Conservation (phyloP, 2,113 vertebrate genomes). For the Xiphophorus hellerii region DNA sequence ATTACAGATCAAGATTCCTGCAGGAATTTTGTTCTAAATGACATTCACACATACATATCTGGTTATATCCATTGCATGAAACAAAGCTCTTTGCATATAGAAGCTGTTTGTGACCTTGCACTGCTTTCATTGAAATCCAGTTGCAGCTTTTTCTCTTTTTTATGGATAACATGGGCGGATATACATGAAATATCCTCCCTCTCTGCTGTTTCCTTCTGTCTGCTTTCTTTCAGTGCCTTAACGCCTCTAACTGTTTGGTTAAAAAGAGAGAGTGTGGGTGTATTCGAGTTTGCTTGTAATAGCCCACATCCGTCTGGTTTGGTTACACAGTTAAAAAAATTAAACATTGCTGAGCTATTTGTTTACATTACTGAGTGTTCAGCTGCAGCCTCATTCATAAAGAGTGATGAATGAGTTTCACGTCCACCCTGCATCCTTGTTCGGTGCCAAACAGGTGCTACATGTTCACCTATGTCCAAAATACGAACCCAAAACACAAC, state of each 20-base stretch:
- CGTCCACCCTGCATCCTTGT: conserved; percentile 12
- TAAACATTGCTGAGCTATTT: conserved; percentile 28
- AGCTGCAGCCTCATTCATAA: conserved; percentile 55
- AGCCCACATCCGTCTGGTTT: background rate
- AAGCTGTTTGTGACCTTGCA: conserved; percentile 50
- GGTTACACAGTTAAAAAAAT: conserved; percentile 7
- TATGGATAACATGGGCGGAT: background rate
- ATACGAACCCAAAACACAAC: background rate
- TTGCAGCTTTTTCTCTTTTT: background rate
- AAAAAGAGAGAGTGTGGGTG: conserved; percentile 1
- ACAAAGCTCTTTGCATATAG: background rate
- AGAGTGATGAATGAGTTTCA: conserved; percentile 44
- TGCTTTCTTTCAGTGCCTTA: background rate
- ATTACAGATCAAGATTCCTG: background rate
- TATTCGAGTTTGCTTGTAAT: background rate
- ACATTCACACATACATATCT: background rate
- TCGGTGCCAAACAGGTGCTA: conserved; percentile 17
- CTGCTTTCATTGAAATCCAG: conserved; percentile 38
- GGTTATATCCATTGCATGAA: background rate
- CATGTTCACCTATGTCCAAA: background rate
- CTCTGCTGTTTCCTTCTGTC: background rate
- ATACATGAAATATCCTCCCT: background rate
- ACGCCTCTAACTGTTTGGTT: background rate
- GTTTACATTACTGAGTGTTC: conserved; percentile 37
- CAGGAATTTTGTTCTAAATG: background rate